These are phyloP conservation scores for Siniperca scherzeri DNA, from an alignment of 2,797 vertebrate species.

Conservation along the genomic window DNA sequence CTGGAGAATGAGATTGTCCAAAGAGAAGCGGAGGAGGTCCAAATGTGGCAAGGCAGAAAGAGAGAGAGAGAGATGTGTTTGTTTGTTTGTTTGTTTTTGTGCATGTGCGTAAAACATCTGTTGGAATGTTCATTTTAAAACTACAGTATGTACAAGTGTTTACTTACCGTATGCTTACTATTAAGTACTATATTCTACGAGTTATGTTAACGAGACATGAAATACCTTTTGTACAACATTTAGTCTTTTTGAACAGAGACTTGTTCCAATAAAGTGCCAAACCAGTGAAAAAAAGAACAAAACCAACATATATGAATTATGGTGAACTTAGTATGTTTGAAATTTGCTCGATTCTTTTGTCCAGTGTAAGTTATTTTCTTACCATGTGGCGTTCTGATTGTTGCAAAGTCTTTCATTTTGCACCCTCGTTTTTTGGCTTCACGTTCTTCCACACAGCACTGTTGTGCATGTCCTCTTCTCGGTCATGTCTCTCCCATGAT, in stretches of 20 bases:
- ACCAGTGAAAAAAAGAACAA: slow-evolving; percentile 86
- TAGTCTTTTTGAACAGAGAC: slow-evolving; percentile 93
- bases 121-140: slow-evolving; percentile 96
- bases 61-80: slow-evolving; percentile 78
- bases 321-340: slow-evolving; percentile 88
- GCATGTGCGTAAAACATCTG: slow-evolving; percentile 97
- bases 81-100: slow-evolving; percentile 90
- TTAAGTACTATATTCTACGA: slow-evolving; percentile 91
- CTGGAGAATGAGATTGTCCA: slow-evolving; percentile 72
- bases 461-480: slow-evolving; percentile 85
- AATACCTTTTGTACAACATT: slow-evolving; percentile 91
- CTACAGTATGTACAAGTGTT: slow-evolving; percentile 94
- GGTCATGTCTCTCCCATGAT: slow-evolving; percentile 82
- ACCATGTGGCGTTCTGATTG: slow-evolving; percentile 84
- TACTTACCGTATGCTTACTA: slow-evolving; percentile 93
- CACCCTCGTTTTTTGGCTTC: slow-evolving; percentile 78
- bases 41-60: slow-evolving; percentile 50
- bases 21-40: slow-evolving; percentile 65
- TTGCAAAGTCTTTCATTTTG: slow-evolving; percentile 77
- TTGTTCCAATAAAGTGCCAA: slow-evolving; percentile 99
- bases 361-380: slow-evolving; percentile 84
- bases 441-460: slow-evolving; percentile 81
- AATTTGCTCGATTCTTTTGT: slow-evolving; percentile 89
- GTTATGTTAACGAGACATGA: slow-evolving; percentile 89
- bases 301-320: slow-evolving; percentile 82